Conservation (phyloP, 2,797 vertebrate genomes). For the Hippopotamyrus pictus region DNA sequence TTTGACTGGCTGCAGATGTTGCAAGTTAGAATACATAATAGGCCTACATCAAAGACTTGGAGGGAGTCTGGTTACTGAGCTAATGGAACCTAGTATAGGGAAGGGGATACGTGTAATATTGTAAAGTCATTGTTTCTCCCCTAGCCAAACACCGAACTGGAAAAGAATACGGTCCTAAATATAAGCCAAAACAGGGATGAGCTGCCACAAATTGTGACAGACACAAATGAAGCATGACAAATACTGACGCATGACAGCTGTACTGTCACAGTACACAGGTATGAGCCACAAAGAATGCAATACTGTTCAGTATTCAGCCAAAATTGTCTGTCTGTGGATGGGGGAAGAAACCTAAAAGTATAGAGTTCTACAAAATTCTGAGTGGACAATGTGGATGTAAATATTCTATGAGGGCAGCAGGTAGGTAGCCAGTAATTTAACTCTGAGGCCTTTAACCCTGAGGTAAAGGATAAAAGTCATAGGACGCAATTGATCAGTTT, state of each 20-base stretch:
- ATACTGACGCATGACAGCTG: background rate
- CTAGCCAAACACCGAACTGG: background rate
- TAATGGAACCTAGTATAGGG: background rate
- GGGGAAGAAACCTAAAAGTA: background rate
- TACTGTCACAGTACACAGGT: background rate
- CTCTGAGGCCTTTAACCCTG: background rate
- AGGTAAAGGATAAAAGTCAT: background rate
- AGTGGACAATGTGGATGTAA: background rate
- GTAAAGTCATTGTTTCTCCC: background rate
- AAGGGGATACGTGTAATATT: background rate
- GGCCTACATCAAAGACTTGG: background rate
- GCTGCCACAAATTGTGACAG: background rate
- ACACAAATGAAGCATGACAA: background rate
- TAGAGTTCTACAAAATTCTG: background rate
- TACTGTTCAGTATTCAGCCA: background rate
- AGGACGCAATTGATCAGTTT: background rate
- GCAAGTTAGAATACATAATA: background rate
- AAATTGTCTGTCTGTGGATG: background rate
- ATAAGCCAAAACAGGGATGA: background rate
- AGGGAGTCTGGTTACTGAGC: background rate
- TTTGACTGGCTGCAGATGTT: background rate
- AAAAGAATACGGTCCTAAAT: background rate
- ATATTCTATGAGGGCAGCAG: background rate
- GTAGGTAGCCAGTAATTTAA: background rate
- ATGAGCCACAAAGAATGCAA: background rate